Evolutionary conservation across 2,888 invertebrate species (phyloP), one percentile per base, ranked within the genome.

Genomic region (Chydorus sphaericus): DNA sequence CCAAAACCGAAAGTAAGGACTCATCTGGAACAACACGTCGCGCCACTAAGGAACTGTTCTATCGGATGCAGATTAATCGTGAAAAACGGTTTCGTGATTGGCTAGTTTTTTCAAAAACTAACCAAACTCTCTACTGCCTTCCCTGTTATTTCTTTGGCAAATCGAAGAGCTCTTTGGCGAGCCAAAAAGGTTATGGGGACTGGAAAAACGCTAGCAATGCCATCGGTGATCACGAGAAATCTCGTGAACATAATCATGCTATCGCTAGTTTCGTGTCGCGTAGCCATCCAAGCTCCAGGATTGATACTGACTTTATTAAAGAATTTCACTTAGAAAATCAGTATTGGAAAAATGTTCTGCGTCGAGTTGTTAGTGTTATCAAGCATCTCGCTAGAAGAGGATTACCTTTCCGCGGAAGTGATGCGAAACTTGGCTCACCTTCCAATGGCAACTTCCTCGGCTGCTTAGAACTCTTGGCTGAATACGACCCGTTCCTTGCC

Each of bases 361-460:
- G 60, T 38, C 54, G 64, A 48, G 61, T 65, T 36, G 63, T 65
- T 37, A 54, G 59, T 33, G 62, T 62, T 38, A 62, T 63, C 18
- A 65, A 62, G 57, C 59, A 59, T 50, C 56, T 66, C 28, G 59
- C 60, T 26, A 51, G 56, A 28, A 60, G 62, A 11, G 63, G 63
- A 18, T 57, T 67, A 16, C 57, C 65, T 28, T 65, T 66, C 57
- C 55, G 63, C 59, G 65, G 63, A 48, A 36, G 58, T n/a, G 54
- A 60, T 59, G 63, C 66, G 31, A 33, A 30, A 30, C 20, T 31
- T 31, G 61, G 62, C 44, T 57, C 56, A 7, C 29, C 38, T 29
- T 44, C 61, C 37, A 66, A 62, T 61, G 65, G 64, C 36, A 67
- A 67, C 54, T 66, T 62, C 59, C 52, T 64, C 2, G 63, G 63